Conservation (phyloP, 2,113 vertebrate species). For the Forbesichthys papilliferus region DNA sequence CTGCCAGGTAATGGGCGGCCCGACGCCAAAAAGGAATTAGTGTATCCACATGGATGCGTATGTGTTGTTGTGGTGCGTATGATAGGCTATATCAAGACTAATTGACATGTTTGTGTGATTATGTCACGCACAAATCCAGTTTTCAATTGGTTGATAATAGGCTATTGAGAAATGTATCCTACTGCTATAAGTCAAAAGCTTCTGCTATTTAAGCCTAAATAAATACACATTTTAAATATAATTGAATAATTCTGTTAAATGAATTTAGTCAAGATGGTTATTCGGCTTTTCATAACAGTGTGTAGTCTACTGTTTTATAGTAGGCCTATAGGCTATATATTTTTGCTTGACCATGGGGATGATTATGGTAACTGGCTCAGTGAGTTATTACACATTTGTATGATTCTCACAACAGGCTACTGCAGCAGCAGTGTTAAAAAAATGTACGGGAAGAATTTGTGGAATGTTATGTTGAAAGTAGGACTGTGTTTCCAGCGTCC, state of each 20-base stretch:
- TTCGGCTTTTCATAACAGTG: neutral
- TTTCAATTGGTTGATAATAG: neutral
- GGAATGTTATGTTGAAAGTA: constrained; percentile 43
- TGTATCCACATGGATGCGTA: constrained; percentile 1
- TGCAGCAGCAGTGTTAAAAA: constrained; percentile 5
- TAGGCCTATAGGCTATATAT: too few species aligned
- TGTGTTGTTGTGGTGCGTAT: constrained; percentile 5
- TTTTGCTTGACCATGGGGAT: too few species aligned
- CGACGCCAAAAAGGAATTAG: constrained; percentile 22
- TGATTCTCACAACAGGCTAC: constrained; percentile 5
- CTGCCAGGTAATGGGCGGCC: constrained; percentile 57
- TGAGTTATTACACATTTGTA: neutral
- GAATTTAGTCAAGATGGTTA: neutral
- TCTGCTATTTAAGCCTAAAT: too few species aligned
- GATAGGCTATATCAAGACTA: constrained; percentile 7
- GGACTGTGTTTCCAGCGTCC: neutral
- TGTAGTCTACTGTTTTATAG: neutral
- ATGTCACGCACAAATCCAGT: neutral
- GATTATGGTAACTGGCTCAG: too few species aligned
- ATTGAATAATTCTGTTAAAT: neutral
- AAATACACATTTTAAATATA: too few species aligned
- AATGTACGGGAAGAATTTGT: constrained; percentile 31
- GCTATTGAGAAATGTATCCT: too few species aligned
- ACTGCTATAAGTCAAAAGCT: too few species aligned
- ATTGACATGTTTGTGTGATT: constrained; percentile 7